phyloP scores from a whole-genome alignment of 1,140 invertebrate species.

The Piezodorus guildinii region DNA sequence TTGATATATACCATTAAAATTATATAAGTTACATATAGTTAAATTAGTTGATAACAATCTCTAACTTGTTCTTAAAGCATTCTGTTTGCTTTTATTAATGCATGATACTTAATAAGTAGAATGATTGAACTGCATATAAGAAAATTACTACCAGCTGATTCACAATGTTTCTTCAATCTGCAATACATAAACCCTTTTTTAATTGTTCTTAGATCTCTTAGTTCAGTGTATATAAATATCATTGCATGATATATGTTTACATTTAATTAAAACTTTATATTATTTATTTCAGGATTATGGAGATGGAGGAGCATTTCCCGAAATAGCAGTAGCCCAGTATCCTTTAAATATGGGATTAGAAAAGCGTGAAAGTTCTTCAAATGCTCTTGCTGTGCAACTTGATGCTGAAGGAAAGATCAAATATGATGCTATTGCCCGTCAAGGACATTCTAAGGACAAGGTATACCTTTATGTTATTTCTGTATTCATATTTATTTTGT shows the following conservation, averaged over 20 bases:
- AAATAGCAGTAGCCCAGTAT: constrained; percentile 94
- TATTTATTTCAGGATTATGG: constrained; percentile 51
- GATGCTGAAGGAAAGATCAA: constrained; percentile 92
- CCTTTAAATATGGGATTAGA: constrained; percentile 76
- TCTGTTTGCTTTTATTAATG: too few relatives aligned
- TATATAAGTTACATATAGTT: too few relatives aligned
- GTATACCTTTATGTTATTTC: constrained; percentile 35
- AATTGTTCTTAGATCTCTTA: not conserved
- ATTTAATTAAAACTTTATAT: constrained; percentile 5
- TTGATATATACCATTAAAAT: too few relatives aligned
- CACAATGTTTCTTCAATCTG: too few relatives aligned
- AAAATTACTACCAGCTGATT: too few relatives aligned
- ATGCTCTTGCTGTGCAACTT: constrained; percentile 85
- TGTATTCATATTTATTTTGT: not conserved
- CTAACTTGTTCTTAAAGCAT: too few relatives aligned
- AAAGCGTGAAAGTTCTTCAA: constrained; percentile 63
- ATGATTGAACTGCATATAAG: too few relatives aligned
- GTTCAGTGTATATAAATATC: constrained; percentile 9
- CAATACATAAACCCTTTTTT: too few relatives aligned
- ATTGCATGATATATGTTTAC: not conserved
- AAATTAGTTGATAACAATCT: too few relatives aligned
- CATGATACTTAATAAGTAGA: too few relatives aligned
- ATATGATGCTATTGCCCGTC: constrained; percentile 89
- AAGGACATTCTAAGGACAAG: constrained; percentile 94
- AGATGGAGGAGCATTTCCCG: constrained; percentile 97